Conservation (phyloP, 2,888 invertebrate genomes). For the Glyphotaelius pellucidus region DNA sequence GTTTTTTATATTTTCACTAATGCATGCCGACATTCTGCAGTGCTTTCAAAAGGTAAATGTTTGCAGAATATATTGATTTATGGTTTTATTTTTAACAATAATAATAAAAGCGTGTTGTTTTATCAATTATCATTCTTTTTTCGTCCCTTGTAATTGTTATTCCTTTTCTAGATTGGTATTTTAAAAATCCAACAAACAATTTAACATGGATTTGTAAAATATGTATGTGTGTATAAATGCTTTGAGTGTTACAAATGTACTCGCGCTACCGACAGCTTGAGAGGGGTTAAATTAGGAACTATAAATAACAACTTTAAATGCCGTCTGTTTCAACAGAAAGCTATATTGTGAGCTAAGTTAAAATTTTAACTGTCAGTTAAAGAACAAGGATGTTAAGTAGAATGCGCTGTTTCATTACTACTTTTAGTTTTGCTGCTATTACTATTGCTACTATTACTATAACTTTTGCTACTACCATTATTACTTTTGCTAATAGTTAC, state of each 20-base stretch:
- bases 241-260: background rate
- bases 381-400: too few species aligned
- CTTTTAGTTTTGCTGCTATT: too few species aligned
- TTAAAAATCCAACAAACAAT: background rate
- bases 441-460: too few species aligned
- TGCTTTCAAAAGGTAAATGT: constrained; percentile 62
- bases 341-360: too few species aligned
- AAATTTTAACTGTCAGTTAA: too few species aligned
- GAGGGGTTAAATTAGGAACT: background rate
- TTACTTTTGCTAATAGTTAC: too few species aligned
- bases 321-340: too few species aligned
- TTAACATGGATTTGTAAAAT: background rate
- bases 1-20: constrained; percentile 51
- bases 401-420: too few species aligned
- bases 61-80: background rate
- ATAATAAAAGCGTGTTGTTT: background rate
- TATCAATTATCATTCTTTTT: background rate
- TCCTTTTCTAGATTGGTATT: background rate
- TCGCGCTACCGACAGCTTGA: background rate
- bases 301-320: background rate
- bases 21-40: constrained; percentile 55
- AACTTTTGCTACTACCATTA: too few species aligned
- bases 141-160: background rate
- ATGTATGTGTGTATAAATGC: background rate
- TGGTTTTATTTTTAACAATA: background rate